Base-by-base conservation (phyloP, 2,113 vertebrate genomes). In the Dipodomys stephensi region DNA sequence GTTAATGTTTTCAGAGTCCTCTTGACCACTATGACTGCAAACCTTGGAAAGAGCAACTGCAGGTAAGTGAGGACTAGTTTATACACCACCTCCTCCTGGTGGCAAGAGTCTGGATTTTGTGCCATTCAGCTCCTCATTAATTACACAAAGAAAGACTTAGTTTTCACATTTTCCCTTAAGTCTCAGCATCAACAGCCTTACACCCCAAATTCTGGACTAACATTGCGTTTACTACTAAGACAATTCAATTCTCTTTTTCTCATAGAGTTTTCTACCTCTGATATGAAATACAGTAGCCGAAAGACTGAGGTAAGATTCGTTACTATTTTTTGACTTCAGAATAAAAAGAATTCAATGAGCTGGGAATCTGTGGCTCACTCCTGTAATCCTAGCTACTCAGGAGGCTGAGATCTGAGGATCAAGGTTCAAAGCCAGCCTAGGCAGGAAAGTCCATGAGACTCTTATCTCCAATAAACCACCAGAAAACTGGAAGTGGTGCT, bases 261-360 rank as follows among this genome's bases (percentile, higher is more conserved):
- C 97, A 77, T 78, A 98, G 97, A 94, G 30, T 91, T 96, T 94
- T 88, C 92, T 87, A 72, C 64, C 77, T 65, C 88, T 64, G 74
- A 92, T 74, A 5, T 77, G 74, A 97, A 93, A 82, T 19, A 65
- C 18, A 93, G 62, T 72, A 94, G 78, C 44, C 84, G 10, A 84
- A 96, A 64, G 88, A 91, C 69, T 60, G 92, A 98, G 98, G 98
- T 98, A 98, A 98, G 97, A 84, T 60, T 44, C 16, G 13, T n/a
- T 94, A 8, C 49, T 12, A 87, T 19, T 88, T 88, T 88, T 88
- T 27, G 16, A 69, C 68, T 72, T 72, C 28, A 67, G 65, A 46
- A 27, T 65, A 87, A 76, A 46, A n/a, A 87, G 39, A 83, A 68
- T 13, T 7, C 10, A 82, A 44, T 39, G 39, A 39, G 39, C 39